phyloP scores from a whole-genome alignment of 2,888 invertebrate species.

The Andrena flavipes region DNA sequence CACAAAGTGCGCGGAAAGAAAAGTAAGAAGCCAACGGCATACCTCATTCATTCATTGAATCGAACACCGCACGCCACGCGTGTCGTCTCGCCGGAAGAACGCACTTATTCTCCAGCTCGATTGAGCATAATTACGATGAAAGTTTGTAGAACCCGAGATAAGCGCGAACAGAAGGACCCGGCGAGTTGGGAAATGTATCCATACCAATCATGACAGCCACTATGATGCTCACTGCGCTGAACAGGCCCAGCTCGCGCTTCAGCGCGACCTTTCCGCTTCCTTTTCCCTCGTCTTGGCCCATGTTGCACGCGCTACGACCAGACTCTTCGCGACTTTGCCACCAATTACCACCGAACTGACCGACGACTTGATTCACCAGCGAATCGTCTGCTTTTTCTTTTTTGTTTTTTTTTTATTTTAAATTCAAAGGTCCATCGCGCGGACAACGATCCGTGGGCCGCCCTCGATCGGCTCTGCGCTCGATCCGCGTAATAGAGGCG shows the following conservation, averaged over 20 bases:
- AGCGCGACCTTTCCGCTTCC: slow-evolving; percentile 86
- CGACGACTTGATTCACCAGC: slow-evolving; percentile 20
- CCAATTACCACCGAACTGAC: slow-evolving; percentile 15
- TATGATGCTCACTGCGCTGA: slow-evolving; percentile 93
- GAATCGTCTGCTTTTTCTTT: background rate
- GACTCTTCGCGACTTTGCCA: background rate
- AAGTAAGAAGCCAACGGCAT: background rate
- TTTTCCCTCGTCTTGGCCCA: slow-evolving; percentile 48
- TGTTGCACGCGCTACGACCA: slow-evolving; percentile 31
- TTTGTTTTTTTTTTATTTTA: background rate
- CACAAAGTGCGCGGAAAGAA: background rate
- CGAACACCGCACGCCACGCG: background rate
- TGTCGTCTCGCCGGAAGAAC: background rate
- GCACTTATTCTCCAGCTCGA: slow-evolving; percentile 1
- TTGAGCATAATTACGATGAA: background rate
- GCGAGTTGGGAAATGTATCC: slow-evolving; percentile 18
- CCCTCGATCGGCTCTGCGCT: slow-evolving; percentile 48
- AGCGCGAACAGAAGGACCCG: background rate
- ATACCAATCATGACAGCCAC: slow-evolving; percentile 95
- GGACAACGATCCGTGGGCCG: slow-evolving; percentile 17
- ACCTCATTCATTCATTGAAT: background rate
- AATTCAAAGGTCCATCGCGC: slow-evolving; percentile 59
- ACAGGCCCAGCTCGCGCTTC: slow-evolving; percentile 91
- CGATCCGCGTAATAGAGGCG: slow-evolving; percentile 26
- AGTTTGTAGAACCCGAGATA: background rate